Base-by-base conservation (phyloP, 2,797 vertebrate genomes). In the Phrynocephalus guinanensis region DNA sequence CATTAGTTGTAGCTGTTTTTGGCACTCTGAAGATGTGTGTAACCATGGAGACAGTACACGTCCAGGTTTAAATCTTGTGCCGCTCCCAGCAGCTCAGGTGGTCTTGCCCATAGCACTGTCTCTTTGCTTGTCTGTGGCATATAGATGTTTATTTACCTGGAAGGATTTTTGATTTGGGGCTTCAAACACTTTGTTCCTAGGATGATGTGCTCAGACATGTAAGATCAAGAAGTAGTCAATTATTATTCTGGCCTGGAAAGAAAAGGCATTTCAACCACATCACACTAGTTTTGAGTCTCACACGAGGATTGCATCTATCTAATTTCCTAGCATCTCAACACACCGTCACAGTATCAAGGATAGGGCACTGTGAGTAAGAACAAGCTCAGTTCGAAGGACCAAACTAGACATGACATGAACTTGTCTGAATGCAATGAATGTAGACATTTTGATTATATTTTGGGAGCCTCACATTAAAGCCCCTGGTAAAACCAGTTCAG, bases 1-100 rank as follows among this genome's bases (percentile, higher is more conserved):
- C 75, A 78, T 85, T 78, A 85, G 60, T n/a, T 85, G 84, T 68
- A 63, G 63, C 30, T 78, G 84, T 85, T 78, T 78, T 85, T 52
- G 52, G 38, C 18, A 44, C 84, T 85, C 18, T 70, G 28, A 78
- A 85, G 44, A 85, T 68, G 63, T 68, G 63, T 78, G 84, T 78
- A 78, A 50, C 84, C 38, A 85, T 85, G 75, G 75, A 85, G 75
- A 78, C 84, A 24, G 28, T 78, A 63, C 20, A 4, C 28, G 50
- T 66, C 84, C 33, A 44, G 75, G 28, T 67, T 85, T 52, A 68
- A 77, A 71, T 30, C 67, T 38, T 30, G 68, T 52, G 48, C 82
- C 20, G 6, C 44, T 68, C 38, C 66, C 30, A 72, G 48, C 8
- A 85, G 63, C 28, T 63, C 75, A 68, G 75, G 75, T 30, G 20